Evolutionary conservation across 2,888 invertebrate genomes (phyloP).

Genomic region (Drosophila borborema): DNA sequence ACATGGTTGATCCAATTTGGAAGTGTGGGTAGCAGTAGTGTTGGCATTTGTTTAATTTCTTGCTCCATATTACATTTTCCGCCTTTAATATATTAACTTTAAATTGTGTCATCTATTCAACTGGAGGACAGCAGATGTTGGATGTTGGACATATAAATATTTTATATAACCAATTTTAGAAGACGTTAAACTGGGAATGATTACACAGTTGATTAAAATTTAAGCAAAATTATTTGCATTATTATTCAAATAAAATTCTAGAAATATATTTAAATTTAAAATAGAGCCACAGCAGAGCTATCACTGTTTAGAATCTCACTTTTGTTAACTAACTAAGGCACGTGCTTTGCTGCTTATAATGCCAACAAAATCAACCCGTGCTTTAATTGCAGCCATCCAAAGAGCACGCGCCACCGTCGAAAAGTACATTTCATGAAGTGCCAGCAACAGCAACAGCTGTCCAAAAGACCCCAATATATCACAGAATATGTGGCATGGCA

Average conservation of each 20-base stretch:
- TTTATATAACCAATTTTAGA: conserved; percentile 18
- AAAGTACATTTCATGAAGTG: conserved; percentile 62
- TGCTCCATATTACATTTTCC: conserved; percentile 58
- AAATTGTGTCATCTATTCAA: conserved; percentile 27
- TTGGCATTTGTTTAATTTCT: conserved; percentile 58
- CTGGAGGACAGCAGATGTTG: conserved; percentile 20
- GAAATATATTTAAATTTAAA: background rate
- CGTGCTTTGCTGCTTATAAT: conserved; percentile 12
- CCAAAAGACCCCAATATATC: conserved; percentile 53
- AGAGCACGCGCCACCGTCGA: conserved; percentile 31
- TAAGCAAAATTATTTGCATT: too few relatives aligned
- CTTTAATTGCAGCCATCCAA: conserved; percentile 42
- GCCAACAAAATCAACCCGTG: conserved; percentile 28
- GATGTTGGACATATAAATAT: conserved; percentile 37
- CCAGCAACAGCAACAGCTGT: conserved; percentile 51
- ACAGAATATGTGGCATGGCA: conserved; percentile 37
- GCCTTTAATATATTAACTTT: conserved; percentile 47
- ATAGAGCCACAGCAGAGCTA: background rate
- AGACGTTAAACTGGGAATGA: background rate
- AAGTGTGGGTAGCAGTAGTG: background rate
- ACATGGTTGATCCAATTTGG: conserved; percentile 45
- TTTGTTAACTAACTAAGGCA: conserved; percentile 16
- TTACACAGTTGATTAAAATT: too few relatives aligned
- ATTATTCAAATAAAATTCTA: background rate
- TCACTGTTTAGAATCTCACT: background rate